phyloP scores from a whole-genome alignment of 2,113 vertebrate species.

The Tenrec ecaudatus region DNA sequence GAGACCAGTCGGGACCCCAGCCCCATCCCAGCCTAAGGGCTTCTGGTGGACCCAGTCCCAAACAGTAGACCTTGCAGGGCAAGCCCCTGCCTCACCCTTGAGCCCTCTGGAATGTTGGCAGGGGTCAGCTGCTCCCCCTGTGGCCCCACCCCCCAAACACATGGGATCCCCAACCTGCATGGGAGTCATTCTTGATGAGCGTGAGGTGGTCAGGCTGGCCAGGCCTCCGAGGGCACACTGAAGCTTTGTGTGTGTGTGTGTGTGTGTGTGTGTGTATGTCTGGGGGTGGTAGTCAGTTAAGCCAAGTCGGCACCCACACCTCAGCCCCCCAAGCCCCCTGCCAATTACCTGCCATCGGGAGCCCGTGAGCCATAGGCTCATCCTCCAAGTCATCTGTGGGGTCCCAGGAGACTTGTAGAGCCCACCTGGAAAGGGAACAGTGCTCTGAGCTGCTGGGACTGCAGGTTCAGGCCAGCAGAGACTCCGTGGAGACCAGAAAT shows the following conservation, averaged over 20 bases:
- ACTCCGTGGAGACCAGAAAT: rapidly evolving
- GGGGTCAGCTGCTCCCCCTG: no score
- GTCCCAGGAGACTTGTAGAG: constrained; percentile 66
- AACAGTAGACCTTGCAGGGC: no score
- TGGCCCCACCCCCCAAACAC: no score
- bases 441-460: neutral
- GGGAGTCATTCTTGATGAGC: neutral
- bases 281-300: neutral
- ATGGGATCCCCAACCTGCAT: neutral
- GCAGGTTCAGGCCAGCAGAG: neutral
- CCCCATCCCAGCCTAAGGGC: no score
- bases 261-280: no score
- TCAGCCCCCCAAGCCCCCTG: rapidly evolving
- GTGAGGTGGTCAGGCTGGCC: no score
- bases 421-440: constrained; percentile 63
- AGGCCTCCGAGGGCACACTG: no score
- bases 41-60: no score
- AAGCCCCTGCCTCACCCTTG: no score
- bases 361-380: rapidly evolving
- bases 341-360: neutral
- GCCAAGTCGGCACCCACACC: neutral
- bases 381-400: rapidly evolving
- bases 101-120: no score
- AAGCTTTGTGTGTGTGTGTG: no score
- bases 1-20: no score